Percentiles rank a stretch among this genome's conserved stretches.
These are phyloP conservation scores for Melitaea athalia DNA, from an alignment of 2,888 invertebrate genomes.

Conservation along the genomic window DNA sequence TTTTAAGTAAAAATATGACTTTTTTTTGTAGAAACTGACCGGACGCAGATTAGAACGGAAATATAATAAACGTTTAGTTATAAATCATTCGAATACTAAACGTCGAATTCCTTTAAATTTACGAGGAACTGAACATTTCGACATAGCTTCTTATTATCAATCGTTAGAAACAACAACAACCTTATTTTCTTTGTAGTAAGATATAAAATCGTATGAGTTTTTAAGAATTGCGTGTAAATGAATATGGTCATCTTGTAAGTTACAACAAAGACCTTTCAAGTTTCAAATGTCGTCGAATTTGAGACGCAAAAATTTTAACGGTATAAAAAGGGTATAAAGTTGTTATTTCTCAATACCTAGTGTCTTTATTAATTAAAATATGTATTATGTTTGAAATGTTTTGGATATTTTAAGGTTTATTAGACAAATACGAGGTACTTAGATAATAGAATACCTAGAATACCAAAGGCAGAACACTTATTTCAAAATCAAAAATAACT, in stretches of 20 bases:
- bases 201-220: not conserved
- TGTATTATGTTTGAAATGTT: no score
- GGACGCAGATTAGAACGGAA: not conserved
- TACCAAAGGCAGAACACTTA: no score
- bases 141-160: not conserved
- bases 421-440: no score
- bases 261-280: conserved; percentile 16
- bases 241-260: conserved; percentile 2
- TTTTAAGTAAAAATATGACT: not conserved
- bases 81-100: conserved; percentile 33
- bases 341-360: not conserved
- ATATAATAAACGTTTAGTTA: conserved; percentile 13
- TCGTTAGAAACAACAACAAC: not conserved
- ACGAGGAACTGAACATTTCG: conserved; percentile 17
- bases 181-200: not conserved
- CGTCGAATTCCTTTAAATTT: conserved; percentile 26
- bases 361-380: not conserved
- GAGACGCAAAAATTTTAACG: conserved; percentile 8
- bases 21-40: not conserved
- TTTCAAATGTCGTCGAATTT: conserved; percentile 16
- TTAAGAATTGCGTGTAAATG: not conserved
- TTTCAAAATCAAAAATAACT: no score
- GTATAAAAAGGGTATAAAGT: conserved; percentile 8
- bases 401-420: no score
- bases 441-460: no score